These are phyloP conservation scores for Catamblyrhynchus diadema DNA, from an alignment of 2,797 vertebrate species.

Conservation along the genomic window DNA sequence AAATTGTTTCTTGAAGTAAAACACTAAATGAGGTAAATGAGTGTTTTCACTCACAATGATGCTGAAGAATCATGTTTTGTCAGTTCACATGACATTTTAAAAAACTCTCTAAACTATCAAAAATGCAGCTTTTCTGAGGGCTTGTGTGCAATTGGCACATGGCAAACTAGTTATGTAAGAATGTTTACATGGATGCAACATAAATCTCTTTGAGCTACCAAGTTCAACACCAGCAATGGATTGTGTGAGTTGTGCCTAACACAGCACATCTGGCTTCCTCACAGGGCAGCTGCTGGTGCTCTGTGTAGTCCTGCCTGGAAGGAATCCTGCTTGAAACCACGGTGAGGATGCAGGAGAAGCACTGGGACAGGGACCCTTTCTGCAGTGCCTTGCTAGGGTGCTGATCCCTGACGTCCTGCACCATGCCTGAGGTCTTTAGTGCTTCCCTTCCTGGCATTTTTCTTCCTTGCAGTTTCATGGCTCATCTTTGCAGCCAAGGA, in stretches of 20 bases:
- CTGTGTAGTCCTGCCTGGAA: neutral
- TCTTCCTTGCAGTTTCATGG: neutral
- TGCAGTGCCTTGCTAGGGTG: neutral
- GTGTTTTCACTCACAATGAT: neutral
- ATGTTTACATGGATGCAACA: rapidly evolving
- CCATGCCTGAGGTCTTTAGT: neutral
- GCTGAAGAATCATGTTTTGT: neutral
- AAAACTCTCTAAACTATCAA: neutral
- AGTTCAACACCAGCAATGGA: neutral
- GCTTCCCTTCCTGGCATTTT: neutral
- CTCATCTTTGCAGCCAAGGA: neutral
- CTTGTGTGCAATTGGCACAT: neutral
- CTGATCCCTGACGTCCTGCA: neutral
- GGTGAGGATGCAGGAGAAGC: neutral
- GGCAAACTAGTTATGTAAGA: neutral
- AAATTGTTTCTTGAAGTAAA: slow-evolving; percentile 36
- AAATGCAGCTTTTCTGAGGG: neutral
- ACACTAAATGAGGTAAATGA: neutral
- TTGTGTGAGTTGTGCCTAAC: neutral
- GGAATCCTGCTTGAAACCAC: neutral
- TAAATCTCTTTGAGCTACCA: neutral
- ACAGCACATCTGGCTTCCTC: neutral
- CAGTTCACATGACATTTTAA: neutral
- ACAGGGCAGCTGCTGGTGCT: neutral
- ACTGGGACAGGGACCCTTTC: neutral